Base-by-base conservation (phyloP, 2,888 invertebrate genomes). In the Leucoma salicis region DNA sequence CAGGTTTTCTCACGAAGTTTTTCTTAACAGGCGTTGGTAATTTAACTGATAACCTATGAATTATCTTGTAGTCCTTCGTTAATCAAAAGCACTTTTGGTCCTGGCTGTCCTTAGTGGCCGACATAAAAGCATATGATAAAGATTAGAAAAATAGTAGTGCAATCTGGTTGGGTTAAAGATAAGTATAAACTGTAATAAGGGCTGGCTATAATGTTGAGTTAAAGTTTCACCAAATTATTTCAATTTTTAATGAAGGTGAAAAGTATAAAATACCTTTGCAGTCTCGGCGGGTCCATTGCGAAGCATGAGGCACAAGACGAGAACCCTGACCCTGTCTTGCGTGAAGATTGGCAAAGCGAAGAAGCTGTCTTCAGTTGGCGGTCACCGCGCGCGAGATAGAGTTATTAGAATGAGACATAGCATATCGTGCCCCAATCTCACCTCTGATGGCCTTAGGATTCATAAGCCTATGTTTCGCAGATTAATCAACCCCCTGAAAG, bases 181-280 rank as follows among this genome's bases (percentile, higher is more conserved):
- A n/a, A n/a, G n/a, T n/a, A n/a, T n/a, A n/a, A n/a, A n/a, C n/a
- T n/a, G n/a, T n/a, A n/a, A n/a, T n/a, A n/a, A n/a, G n/a, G n/a
- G n/a, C n/a, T n/a, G n/a, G n/a, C n/a, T n/a, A n/a, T n/a, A n/a
- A n/a, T n/a, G n/a, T n/a, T n/a, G n/a, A 25, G 25, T 8, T 25
- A 25, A n/a, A n/a, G 18, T 25, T 10, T 5, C 10, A n/a, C 10
- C 25, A 25, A n/a, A 39, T 15, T 37, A 49, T 42, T 51, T 57
- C 52, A 60, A 65, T 42, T 53, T 61, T 67, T 70, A 69, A 71
- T 75, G 54, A 64, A 73, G 75, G 75, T 78, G 71, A 81, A 82
- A 62, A 82, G 76, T 73, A 61, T 78, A 65, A 66, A 66, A 65
- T 78, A 76, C 72, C 70, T 82, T 85, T 85, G 62, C 85, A 85